phyloP scores from a whole-genome alignment of 2,797 vertebrate species.

The Microcaecilia unicolor region DNA sequence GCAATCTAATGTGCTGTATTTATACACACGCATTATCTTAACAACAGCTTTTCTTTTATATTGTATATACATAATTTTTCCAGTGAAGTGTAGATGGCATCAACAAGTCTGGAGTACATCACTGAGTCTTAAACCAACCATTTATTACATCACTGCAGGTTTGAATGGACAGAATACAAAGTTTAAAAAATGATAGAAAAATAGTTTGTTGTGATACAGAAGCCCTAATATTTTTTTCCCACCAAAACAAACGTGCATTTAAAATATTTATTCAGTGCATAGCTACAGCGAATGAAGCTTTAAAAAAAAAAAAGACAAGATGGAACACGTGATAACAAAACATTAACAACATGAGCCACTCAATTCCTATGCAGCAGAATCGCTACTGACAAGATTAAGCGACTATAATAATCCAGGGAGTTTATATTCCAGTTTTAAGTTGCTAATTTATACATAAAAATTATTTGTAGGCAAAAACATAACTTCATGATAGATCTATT shows the following conservation, averaged over 20 bases:
- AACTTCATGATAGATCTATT: conserved; percentile 23
- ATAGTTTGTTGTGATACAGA: neutral
- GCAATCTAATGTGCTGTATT: accelerated
- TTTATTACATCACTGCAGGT: neutral
- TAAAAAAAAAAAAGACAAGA: accelerated
- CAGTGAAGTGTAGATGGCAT: neutral
- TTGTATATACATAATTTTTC: too few relatives aligned
- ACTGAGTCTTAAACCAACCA: neutral
- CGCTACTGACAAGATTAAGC: accelerated
- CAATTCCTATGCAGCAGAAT: accelerated
- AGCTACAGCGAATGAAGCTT: accelerated
- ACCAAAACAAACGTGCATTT: neutral
- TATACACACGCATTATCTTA: neutral
- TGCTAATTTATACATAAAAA: neutral
- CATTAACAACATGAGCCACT: accelerated
- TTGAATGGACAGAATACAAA: neutral
- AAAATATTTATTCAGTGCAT: neutral
- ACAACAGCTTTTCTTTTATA: neutral
- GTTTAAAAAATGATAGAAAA: neutral
- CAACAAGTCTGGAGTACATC: conserved; percentile 3
- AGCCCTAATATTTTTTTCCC: neutral
- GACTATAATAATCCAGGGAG: neutral
- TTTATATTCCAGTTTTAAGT: neutral
- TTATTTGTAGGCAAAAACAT: conserved; percentile 4
- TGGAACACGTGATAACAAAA: neutral